A percentile compares a stretch with the other conserved stretches of the same genome.
These are phyloP conservation scores for Atethmia centrago DNA, from an alignment of 2,888 invertebrate genomes.

Conservation along the genomic window DNA sequence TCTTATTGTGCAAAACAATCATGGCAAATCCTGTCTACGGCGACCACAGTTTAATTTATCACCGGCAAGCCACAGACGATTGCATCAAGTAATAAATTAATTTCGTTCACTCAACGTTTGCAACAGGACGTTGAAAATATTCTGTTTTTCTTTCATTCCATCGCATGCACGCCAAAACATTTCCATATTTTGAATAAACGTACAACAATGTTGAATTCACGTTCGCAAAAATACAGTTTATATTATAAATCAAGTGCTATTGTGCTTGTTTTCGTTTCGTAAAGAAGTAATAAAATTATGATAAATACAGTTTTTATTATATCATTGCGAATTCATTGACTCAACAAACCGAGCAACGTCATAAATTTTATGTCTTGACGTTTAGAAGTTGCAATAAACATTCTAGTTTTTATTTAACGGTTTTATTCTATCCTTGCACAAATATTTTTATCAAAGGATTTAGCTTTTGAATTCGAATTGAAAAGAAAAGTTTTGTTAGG, in stretches of 20 bases:
- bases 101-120: slow-evolving; percentile 30
- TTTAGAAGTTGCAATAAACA: slow-evolving; percentile 38
- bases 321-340: slow-evolving; percentile 42
- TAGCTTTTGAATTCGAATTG: not conserved
- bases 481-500: slow-evolving; percentile 4
- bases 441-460: slow-evolving; percentile 14
- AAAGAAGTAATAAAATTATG: slow-evolving; percentile 55
- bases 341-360: slow-evolving; percentile 26
- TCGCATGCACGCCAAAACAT: slow-evolving; percentile 37
- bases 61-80: slow-evolving; percentile 24
- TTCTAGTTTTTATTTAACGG: slow-evolving; percentile 25
- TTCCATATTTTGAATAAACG: slow-evolving; percentile 48
- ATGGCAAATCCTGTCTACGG: slow-evolving; percentile 9
- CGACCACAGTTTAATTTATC: slow-evolving; percentile 37
- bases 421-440: slow-evolving; percentile 22
- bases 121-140: slow-evolving; percentile 26
- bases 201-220: slow-evolving; percentile 15
- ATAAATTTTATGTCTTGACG: slow-evolving; percentile 44
- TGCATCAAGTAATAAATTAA: slow-evolving; percentile 49
- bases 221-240: slow-evolving; percentile 22
- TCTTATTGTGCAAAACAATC: not conserved
- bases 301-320: slow-evolving; percentile 35
- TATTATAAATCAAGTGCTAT: slow-evolving; percentile 50
- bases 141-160: slow-evolving; percentile 19
- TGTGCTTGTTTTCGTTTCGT: slow-evolving; percentile 22